A percentile compares a stretch with the other conserved stretches of the same genome.
Conservation (phyloP, 2,113 vertebrate genomes). For the Microcebus ravelobensis region DNA sequence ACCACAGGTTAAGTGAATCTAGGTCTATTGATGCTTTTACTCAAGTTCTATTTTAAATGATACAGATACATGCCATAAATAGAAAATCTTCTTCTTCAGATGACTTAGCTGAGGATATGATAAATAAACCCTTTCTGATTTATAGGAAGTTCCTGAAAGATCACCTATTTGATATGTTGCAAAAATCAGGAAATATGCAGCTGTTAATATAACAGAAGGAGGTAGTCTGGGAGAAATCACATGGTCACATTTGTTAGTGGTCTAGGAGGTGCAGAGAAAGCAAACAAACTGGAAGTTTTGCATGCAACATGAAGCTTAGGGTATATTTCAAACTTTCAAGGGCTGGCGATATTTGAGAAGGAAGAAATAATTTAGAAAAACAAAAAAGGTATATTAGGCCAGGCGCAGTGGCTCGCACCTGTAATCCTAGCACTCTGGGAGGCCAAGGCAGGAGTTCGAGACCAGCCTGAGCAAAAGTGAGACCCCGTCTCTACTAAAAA, state of each 20-base stretch:
- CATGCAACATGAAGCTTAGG: neutral
- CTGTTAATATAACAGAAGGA: slow-evolving; percentile 37
- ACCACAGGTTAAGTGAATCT: neutral
- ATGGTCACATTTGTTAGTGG: slow-evolving; percentile 40
- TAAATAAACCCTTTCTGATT: slow-evolving; percentile 48
- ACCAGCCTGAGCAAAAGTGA: too few species aligned
- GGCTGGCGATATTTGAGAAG: neutral
- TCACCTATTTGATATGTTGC: neutral
- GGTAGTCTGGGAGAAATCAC: neutral
- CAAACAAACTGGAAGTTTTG: slow-evolving; percentile 31
- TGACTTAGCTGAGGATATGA: slow-evolving; percentile 18
- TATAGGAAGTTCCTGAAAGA: slow-evolving; percentile 47
- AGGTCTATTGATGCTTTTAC: neutral
- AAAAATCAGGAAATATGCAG: slow-evolving; percentile 47
- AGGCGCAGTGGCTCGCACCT: too few species aligned
- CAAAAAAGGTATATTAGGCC: neutral
- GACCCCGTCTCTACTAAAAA: too few species aligned
- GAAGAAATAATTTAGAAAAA: slow-evolving; percentile 19
- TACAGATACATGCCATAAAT: neutral
- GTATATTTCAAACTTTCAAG: slow-evolving; percentile 33
- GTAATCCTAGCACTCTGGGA: too few species aligned
- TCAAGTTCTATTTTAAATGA: slow-evolving; percentile 9
- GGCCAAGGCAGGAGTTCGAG: too few species aligned
- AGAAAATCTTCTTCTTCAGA: slow-evolving; percentile 28
- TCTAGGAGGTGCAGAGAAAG: slow-evolving; percentile 37